These are phyloP conservation scores for Lymantria dispar DNA, from an alignment of 2,888 invertebrate species.

Conservation along the genomic window DNA sequence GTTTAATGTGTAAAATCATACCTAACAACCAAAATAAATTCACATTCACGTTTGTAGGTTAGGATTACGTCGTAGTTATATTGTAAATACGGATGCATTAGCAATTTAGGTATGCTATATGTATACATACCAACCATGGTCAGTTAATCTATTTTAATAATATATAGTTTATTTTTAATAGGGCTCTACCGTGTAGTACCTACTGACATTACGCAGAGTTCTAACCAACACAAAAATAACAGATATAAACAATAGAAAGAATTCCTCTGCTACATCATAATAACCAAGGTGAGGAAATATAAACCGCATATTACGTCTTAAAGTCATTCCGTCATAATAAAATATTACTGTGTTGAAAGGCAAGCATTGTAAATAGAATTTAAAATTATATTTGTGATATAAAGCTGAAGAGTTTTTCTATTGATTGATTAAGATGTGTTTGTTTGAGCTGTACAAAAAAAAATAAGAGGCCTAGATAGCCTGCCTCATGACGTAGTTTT, in stretches of 20 bases:
- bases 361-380: constrained; percentile 9
- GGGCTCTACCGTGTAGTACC: not conserved
- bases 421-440: no score
- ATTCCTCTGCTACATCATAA: not conserved
- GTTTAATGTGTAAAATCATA: no score
- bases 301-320: constrained; percentile 10
- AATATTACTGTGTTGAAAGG: constrained; percentile 6
- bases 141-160: not conserved
- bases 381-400: not conserved
- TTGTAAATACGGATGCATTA: no score
- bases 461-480: no score
- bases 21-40: no score
- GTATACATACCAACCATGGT: not conserved
- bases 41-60: no score
- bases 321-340: constrained; percentile 12
- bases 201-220: not conserved
- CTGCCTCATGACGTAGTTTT: no score
- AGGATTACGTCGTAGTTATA: no score
- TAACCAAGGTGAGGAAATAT: constrained; percentile 5
- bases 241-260: not conserved
- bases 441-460: no score
- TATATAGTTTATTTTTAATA: not conserved
- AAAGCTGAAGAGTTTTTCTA: no score
- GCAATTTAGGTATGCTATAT: no score
- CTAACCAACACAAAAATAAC: not conserved